Percentiles rank a stretch among this genome's conserved stretches.
phyloP scores from a whole-genome alignment of 1,140 invertebrate species.

The Phortica variegata region DNA sequence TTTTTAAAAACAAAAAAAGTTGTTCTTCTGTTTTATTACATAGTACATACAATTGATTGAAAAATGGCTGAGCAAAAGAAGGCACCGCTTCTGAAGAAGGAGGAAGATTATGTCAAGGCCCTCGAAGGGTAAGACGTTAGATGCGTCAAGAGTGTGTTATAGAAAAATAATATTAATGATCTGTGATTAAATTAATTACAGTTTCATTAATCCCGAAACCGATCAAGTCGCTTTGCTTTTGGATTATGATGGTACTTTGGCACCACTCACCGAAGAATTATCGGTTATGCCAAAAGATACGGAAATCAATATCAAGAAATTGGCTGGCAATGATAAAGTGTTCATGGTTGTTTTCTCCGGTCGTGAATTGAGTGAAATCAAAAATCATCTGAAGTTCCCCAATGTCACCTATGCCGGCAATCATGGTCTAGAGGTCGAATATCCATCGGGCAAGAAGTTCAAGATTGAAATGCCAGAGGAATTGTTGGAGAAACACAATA shows the following conservation, averaged over 20 bases:
- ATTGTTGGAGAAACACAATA: constrained; percentile 76
- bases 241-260: constrained; percentile 88
- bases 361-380: constrained; percentile 81
- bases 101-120: constrained; percentile 53
- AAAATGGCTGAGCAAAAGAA: constrained; percentile 56
- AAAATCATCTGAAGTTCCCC: constrained; percentile 84
- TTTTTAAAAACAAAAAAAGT: constrained; percentile 10
- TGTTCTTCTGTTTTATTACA: no score
- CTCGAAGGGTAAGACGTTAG: constrained; percentile 45
- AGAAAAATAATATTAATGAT: not conserved
- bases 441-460: constrained; percentile 87
- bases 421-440: constrained; percentile 85
- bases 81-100: constrained; percentile 49
- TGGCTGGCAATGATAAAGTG: constrained; percentile 81
- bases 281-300: constrained; percentile 82
- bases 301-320: constrained; percentile 77
- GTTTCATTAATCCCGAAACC: constrained; percentile 49
- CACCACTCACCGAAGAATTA: constrained; percentile 83
- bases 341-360: constrained; percentile 87
- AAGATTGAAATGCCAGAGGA: constrained; percentile 90
- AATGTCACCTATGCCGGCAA: constrained; percentile 91
- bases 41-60: no score
- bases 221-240: constrained; percentile 68
- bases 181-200: constrained; percentile 5
- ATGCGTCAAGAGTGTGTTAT: not conserved